Evolutionary conservation across 2,797 vertebrate genomes (phyloP), one percentile per base, ranked within the genome.

Genomic region (Pteronotus mesoamericanus): DNA sequence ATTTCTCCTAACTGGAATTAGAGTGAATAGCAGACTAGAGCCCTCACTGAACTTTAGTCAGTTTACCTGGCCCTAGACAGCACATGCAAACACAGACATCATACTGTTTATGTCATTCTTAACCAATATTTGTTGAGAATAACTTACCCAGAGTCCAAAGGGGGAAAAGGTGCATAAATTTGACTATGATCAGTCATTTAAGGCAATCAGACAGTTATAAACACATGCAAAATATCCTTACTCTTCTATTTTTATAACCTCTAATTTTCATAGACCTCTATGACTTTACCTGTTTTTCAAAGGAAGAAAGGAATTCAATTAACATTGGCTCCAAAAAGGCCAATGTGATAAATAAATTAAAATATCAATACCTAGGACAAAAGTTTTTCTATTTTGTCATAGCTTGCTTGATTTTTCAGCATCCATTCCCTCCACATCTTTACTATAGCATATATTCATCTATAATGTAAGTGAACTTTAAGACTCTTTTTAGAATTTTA

Each of bases 1-100:
- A 89, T 85, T 89, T 94, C 79, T 95, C 64, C 59, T 92, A 90
- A 90, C 61, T 92, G 68, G 16, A 94, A 94, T 94, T 85, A 96
- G 24, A 85, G 74, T 57, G 91, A 96, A 59, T 44, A 94, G 42
- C 61, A 78, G 86, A 37, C 69, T 91, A 42, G 29, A 83, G 53
- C 21, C n/a, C 42, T 71, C 92, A 85, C 61, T 18, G 42, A 9
- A 86, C 18, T 34, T 21, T 64, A 37, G 83, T 91, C 86, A 85
- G 93, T 84, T 84, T 72, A 51, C 15, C 79, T 94, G 55, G 29
- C 59, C 51, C 66, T 78, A 77, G 75, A 92, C 66, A 42, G 84
- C 46, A 82, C 80, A 64, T 15, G 75, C 75, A 96, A 93, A 94
- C 55, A 96, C 53, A 93, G 83, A 79, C 83, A 84, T 87, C 83